These are phyloP conservation scores for Dasyornis broadbenti DNA, from an alignment of 2,113 vertebrate species.

Conservation along the genomic window DNA sequence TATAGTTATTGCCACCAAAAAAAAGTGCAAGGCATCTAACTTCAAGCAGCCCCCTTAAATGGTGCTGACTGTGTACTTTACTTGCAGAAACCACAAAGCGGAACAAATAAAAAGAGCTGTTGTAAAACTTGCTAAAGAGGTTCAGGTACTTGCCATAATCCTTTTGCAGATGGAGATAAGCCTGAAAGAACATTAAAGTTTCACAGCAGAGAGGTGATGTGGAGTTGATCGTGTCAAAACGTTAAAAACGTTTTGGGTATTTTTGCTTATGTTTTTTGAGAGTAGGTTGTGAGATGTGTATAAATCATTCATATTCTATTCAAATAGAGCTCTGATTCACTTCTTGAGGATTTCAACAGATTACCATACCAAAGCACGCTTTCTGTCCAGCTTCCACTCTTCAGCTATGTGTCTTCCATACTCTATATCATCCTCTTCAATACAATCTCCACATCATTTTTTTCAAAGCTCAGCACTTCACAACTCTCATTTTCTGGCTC, in stretches of 20 bases:
- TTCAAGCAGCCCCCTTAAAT: not conserved
- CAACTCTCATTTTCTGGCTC: not conserved
- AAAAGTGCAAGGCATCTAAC: not conserved
- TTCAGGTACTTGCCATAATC: conserved; percentile 22
- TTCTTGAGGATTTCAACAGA: not conserved
- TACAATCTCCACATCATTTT: not conserved
- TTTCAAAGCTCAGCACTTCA: conserved; percentile 1
- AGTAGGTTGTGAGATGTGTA: not conserved
- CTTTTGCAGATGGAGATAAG: conserved; percentile 15
- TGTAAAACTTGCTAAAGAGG: conserved; percentile 36
- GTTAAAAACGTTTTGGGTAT: not conserved
- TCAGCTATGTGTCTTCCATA: not conserved
- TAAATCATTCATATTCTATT: conserved; percentile 27
- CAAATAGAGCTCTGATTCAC: not conserved
- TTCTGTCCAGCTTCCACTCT: not conserved
- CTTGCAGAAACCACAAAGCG: conserved; percentile 22
- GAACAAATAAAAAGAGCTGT: conserved; percentile 53
- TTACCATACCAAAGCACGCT: not conserved
- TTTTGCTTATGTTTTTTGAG: not conserved
- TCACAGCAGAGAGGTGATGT: not conserved
- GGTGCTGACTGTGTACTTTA: conserved; percentile 53
- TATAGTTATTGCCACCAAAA: conserved; percentile 6
- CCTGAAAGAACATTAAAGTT: conserved; percentile 32
- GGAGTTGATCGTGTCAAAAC: not conserved
- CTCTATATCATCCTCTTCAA: not conserved